Percentiles rank a stretch among this genome's conserved stretches.
Conservation (phyloP, 2,797 vertebrate species). For the Cirrhinus mrigala region DNA sequence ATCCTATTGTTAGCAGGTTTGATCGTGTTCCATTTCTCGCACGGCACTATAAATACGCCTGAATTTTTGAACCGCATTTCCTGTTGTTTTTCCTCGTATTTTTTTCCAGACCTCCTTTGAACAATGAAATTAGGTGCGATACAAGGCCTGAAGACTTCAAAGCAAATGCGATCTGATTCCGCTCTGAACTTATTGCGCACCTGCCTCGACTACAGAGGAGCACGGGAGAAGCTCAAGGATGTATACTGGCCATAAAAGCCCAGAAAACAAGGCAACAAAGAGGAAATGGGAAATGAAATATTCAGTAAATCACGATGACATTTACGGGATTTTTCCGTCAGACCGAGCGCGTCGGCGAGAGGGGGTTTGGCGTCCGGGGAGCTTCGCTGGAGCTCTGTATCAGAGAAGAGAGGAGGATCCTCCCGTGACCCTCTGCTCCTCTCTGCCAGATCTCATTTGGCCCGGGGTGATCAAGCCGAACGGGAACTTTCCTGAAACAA, state of each 20-base stretch:
- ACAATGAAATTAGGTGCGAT: conserved; percentile 32
- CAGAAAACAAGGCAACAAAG: conserved; percentile 63
- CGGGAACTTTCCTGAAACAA: conserved; percentile 68
- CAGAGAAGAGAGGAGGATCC: conserved; percentile 47
- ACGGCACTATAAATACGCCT: conserved; percentile 11
- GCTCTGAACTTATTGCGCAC: conserved; percentile 47
- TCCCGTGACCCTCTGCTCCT: conserved; percentile 71
- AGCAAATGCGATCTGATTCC: conserved; percentile 42
- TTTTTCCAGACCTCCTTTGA: conserved; percentile 29
- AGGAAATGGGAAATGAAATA: conserved; percentile 69
- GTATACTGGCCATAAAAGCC: conserved; percentile 52
- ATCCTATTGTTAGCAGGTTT: background rate
- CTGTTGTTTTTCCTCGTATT: conserved; percentile 1
- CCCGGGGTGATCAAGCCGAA: conserved; percentile 72
- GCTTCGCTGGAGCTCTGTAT: conserved; percentile 48
- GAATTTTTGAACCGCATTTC: background rate
- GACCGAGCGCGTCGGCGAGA: conserved; percentile 40
- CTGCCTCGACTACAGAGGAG: conserved; percentile 34
- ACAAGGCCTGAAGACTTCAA: conserved; percentile 40
- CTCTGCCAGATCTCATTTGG: conserved; percentile 74
- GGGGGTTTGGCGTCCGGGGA: background rate
- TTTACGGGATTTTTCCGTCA: conserved; percentile 66
- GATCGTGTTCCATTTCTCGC: background rate
- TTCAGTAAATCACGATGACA: conserved; percentile 71
- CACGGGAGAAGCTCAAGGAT: conserved; percentile 24